Conservation (phyloP, 2,797 vertebrate genomes). For the Sebastes dallii region DNA sequence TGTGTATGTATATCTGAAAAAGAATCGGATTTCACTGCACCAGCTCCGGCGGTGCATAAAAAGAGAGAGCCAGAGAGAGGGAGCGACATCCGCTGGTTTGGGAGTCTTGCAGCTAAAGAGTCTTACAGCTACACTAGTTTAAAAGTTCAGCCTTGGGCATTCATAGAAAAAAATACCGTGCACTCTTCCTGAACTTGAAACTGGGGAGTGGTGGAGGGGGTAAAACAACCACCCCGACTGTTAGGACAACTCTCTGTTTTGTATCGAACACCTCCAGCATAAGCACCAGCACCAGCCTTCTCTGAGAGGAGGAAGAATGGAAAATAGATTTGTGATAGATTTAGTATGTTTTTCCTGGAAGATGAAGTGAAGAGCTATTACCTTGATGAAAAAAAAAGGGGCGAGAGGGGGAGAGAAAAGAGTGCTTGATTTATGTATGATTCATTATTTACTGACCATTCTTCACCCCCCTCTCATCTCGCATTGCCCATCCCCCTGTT, state of each 20-base stretch:
- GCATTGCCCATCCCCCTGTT: slow-evolving; percentile 15
- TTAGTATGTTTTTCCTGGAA: slow-evolving; percentile 33
- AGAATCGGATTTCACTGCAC: slow-evolving; percentile 42
- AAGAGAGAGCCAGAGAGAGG: slow-evolving; percentile 1
- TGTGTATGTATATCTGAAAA: not conserved
- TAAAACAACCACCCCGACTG: not conserved
- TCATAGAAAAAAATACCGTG: slow-evolving; percentile 2
- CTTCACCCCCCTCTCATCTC: slow-evolving; percentile 39
- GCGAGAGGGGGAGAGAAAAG: slow-evolving; percentile 19
- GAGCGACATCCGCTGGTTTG: not conserved
- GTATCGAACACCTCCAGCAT: not conserved
- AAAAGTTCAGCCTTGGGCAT: slow-evolving; percentile 55
- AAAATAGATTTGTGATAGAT: slow-evolving; percentile 6
- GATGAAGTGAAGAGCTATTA: slow-evolving; percentile 71
- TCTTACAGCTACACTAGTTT: slow-evolving; percentile 28
- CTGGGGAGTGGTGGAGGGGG: no score
- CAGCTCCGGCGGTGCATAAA: slow-evolving; percentile 39
- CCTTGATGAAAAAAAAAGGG: slow-evolving; percentile 75
- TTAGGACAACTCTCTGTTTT: not conserved
- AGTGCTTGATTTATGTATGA: slow-evolving; percentile 80
- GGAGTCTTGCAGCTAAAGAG: slow-evolving; percentile 2
- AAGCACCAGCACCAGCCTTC: not conserved
- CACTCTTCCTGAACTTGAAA: slow-evolving; percentile 41
- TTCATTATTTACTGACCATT: slow-evolving; percentile 84
- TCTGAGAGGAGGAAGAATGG: not conserved